Evolutionary conservation across 1,140 invertebrate genomes (phyloP), one percentile per base, ranked within the genome.

Genomic region (Cataglyphis hispanica): DNA sequence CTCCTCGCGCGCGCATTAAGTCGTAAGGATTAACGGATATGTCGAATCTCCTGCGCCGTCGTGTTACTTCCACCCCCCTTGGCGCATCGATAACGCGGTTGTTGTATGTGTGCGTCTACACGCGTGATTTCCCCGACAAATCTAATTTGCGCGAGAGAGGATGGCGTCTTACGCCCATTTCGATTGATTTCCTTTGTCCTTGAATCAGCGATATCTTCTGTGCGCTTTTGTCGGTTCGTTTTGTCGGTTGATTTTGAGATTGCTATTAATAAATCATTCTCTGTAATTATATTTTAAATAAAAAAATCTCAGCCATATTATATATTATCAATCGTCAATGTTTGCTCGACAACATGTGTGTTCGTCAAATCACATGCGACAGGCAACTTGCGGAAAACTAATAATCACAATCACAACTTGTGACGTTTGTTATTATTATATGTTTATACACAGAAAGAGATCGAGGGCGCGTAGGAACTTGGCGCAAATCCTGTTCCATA

Each of bases 1-100:
- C 22, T 72, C 60, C 72, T 86, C 85, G 46, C 0, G 16, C 46
- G 46, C 16, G 84, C 76, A 89, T 86, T 78, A 83, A 86, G 37
- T 56, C 56, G 69, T 43, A 64, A 70, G 86, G 83, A 89, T 88
- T 89, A 88, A 89, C 84, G 87, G 84, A 63, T 74, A 69, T 60
- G 50, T 86, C 66, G 25, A 70, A 83, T 76, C 46, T 8, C 19
- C 19, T 76, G 31, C 27, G n/a, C n/a, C 25, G 13, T 56, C 56
- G 22, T 7, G 25, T 46, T 67, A 19, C 4, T 53, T 40, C 85
- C 75, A 56, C 60, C 67, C 77, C 60, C 77, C 16, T 25, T 13
- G 10, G 8, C 8, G 46, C 43, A 19, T 53, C 46, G 46, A 66
- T 25, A 50, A 4, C 60, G 40, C 25, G 19, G 22, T 7, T 16